Evolutionary conservation across 2,797 vertebrate species (phyloP), one percentile per base, ranked within the genome.

Genomic region (Glyptemys insculpta): DNA sequence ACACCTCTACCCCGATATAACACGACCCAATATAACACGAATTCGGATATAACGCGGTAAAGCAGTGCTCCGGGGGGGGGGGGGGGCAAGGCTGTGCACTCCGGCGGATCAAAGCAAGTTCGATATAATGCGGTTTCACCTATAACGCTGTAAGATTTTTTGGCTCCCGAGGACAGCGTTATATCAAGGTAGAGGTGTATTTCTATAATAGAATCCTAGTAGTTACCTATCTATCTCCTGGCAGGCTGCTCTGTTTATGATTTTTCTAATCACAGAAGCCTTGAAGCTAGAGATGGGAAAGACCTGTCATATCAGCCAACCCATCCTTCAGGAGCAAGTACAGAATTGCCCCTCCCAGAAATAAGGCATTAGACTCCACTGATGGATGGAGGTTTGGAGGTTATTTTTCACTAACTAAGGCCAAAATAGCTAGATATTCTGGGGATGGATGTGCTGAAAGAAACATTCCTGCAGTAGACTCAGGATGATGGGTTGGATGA

Each of bases 401-500:
- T 76, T 29, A 76, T 47, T 47, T 47, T 44, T 37, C 16, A 12
- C 25, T 6, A 54, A 37, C 47, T 54, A 57, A 91, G 34, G 56
- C 82, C n/a, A 80, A 27, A 81, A 16, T 21, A 85, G 5, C 2
- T 34, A 15, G 29, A 11, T 1, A 18, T 18, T 19, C 31, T 31
- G 5, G 0, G 31, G 2, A 3, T n/a, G 2, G 3, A 27, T 12
- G 54, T 37, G 41, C 41, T 37, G 83, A 31, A 50, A 44, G 41
- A 23, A 15, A 0, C n/a, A 2, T 15, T 59, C 5, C 81, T 9
- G 6, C 1, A 18, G 1, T 3, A 49, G 18, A 11, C 5, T 15
- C 41, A 0, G 0, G 0, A 0, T 0, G 44, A 8, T 1, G 34
- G 14, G 12, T 12, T 47, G 41, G 41, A 29, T 47, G 25, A 47